Conservation (phyloP, 64 coral and sea anemone species). For the Stylophora pistillata region DNA sequence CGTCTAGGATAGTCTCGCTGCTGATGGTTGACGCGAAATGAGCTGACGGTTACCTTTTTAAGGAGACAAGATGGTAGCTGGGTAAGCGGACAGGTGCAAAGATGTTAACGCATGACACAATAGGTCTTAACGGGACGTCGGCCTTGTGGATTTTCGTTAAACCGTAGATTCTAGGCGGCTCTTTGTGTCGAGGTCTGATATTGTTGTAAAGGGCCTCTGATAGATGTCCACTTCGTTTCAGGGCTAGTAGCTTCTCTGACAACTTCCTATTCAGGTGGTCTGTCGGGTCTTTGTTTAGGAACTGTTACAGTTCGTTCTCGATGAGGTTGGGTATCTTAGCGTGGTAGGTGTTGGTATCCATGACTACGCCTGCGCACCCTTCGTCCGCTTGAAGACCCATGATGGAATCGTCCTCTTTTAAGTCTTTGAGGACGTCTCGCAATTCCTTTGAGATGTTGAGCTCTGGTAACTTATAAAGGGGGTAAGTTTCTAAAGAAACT, state of each 20-base stretch:
- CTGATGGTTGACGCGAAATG: constrained; percentile 1
- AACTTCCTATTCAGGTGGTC: constrained; percentile 25
- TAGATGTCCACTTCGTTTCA: constrained; percentile 39
- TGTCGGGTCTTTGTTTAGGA: constrained; percentile 49
- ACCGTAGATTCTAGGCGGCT: constrained; percentile 39
- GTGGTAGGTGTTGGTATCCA: too few relatives aligned
- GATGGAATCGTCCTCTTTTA: constrained; percentile 9
- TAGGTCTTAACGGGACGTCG: constrained; percentile 49
- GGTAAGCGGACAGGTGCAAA: constrained; percentile 28
- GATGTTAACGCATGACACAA: constrained; percentile 44
- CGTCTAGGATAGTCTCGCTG: not conserved
- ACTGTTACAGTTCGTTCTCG: constrained; percentile 28
- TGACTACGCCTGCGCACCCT: constrained; percentile 22
- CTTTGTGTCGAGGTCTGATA: constrained; percentile 11
- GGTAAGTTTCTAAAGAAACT: too few relatives aligned
- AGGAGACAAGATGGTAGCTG: constrained; percentile 12
- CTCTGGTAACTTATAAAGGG: too few relatives aligned
- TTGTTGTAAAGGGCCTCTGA: constrained; percentile 13
- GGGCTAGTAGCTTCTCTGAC: constrained; percentile 17
- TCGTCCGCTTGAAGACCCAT: constrained; percentile 36
- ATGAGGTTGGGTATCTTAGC: constrained; percentile 18
- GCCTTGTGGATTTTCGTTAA: constrained; percentile 49
- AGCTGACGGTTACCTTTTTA: not conserved
- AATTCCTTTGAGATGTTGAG: not conserved
- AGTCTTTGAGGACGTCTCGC: not conserved